Evolutionary conservation across 2,888 invertebrate genomes (phyloP), one percentile per base, ranked within the genome.

Genomic region (Quadroppia sp.): DNA sequence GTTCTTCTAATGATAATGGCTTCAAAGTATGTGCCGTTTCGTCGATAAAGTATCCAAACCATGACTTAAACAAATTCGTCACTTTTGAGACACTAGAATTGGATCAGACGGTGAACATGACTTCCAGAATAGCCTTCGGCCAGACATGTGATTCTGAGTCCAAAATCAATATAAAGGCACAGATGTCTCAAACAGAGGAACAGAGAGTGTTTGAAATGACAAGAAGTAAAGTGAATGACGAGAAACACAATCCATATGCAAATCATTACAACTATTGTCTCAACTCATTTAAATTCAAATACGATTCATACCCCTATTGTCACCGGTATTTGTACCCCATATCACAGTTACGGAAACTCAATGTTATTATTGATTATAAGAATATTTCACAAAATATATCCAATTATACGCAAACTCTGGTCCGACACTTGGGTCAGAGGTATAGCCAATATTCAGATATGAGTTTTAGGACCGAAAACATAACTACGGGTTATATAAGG

Each of bases 1-100:
- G 76, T 11, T 76, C 77, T 1, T 75, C 76, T 67, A 15, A 53
- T 15, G 42, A 71, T 25, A n/a, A 48, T 2, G 77, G 75, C 50
- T 76, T 71, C 7, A 56, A 75, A 28, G 42, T 77, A 9, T 77
- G 77, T 48, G 73, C 72, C 32, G 74, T 73, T 36, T 71, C 74
- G 17, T 76, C 56, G 30, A 20, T 77, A 32, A 75, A 75, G 42
- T 77, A 75, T 45, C 77, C 77, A 23, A 71, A 77, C 23, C 74
- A 73, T 25, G 76, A 77, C 45, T 32, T 76, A 15, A 42, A 28
- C 3, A 76, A 76, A 45, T 40, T 77, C 2, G 75, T 69, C 13
- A 73, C 72, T 1, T 61, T 77, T 1, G 73, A 77, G 20, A 77
- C 76, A 32, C 23, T 73, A 1, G 76, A 69, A 9, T 20, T 77